Conservation (phyloP, 2,888 invertebrate species). For the Cephus pygmeus region DNA sequence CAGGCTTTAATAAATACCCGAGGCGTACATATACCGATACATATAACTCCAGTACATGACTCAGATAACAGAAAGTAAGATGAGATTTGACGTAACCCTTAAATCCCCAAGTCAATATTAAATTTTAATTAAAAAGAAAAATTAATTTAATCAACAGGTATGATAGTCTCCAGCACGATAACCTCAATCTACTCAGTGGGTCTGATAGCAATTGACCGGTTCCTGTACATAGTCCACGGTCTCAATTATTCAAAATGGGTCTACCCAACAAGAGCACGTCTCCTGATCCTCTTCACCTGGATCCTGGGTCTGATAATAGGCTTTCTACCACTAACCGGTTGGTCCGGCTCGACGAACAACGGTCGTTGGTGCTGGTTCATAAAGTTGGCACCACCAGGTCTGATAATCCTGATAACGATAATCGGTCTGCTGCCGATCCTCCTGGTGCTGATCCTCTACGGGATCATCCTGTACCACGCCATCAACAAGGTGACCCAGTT, state of each 20-base stretch:
- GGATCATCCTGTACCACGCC: slow-evolving; percentile 71
- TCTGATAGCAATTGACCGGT: slow-evolving; percentile 74
- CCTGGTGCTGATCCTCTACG: slow-evolving; percentile 68
- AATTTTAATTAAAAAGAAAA: no score
- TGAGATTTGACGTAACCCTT: no score
- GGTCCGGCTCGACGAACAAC: slow-evolving; percentile 68
- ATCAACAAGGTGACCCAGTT: slow-evolving; percentile 69
- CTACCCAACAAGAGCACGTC: slow-evolving; percentile 70
- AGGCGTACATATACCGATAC: no score
- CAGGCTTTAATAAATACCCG: no score
- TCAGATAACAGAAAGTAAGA: no score
- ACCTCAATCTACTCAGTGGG: slow-evolving; percentile 75
- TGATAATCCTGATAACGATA: slow-evolving; percentile 70
- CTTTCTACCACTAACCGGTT: slow-evolving; percentile 72
- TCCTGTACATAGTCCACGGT: slow-evolving; percentile 74
- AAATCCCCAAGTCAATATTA: no score
- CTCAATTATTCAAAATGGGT: slow-evolving; percentile 74
- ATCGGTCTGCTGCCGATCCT: slow-evolving; percentile 70
- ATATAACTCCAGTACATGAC: no score
- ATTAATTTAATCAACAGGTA: slow-evolving; percentile 62
- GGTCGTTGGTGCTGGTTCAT: slow-evolving; percentile 72
- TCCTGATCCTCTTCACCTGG: slow-evolving; percentile 71
- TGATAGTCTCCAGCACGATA: slow-evolving; percentile 74
- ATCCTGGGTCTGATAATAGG: slow-evolving; percentile 71
- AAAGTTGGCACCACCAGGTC: slow-evolving; percentile 68